Conservation (phyloP, 2,113 vertebrate genomes). For the Chloropsis hardwickii region DNA sequence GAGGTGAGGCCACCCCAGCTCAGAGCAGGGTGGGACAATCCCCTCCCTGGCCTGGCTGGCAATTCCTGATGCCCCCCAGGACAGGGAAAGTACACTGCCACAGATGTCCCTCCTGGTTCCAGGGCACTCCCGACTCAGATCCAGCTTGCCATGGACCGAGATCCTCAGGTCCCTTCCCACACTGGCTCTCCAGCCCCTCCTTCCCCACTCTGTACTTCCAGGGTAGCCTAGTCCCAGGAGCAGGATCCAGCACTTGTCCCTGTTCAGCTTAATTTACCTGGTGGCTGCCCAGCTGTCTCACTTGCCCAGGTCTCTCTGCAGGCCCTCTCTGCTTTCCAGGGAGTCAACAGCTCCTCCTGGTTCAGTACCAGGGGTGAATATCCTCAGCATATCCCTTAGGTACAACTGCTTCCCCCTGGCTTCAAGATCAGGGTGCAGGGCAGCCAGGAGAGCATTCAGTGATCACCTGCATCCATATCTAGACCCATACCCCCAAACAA, state of each 20-base stretch:
- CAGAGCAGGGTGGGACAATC: background rate
- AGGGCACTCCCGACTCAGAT: background rate
- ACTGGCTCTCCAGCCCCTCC: background rate
- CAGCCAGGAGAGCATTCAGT: background rate
- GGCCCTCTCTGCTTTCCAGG: background rate
- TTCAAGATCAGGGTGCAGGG: background rate
- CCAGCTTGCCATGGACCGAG: background rate
- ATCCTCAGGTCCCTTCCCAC: background rate
- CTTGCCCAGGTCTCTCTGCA: background rate
- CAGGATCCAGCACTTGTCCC: background rate
- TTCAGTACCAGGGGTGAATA: background rate
- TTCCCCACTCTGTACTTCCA: background rate
- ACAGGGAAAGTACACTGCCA: no score
- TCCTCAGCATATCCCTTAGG: background rate
- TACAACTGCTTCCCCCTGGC: background rate
- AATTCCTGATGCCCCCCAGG: background rate
- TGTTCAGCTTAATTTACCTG: background rate
- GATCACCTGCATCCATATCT: background rate
- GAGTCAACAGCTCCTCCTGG: background rate
- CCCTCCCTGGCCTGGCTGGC: no score
- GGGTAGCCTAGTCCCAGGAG: background rate
- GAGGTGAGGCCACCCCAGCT: accelerated
- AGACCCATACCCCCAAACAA: background rate
- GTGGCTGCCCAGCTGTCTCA: background rate
- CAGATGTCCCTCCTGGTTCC: background rate